Base-by-base conservation (phyloP, 2,113 vertebrate genomes). In the Sylvicapra grimmia region DNA sequence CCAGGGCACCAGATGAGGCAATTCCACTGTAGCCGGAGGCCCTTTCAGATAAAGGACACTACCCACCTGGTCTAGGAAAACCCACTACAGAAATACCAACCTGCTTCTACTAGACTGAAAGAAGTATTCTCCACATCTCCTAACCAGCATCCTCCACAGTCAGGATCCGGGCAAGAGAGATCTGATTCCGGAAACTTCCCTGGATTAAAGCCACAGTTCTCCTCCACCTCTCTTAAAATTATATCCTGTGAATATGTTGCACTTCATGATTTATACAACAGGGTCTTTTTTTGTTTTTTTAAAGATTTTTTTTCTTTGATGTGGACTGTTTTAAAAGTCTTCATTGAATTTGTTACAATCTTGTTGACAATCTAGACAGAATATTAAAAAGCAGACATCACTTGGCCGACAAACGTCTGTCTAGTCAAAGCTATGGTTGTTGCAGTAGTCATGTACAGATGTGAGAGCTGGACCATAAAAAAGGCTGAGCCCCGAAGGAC, bases 21-120 rank as follows among this genome's bases (percentile, higher is more conserved):
- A 27, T 51, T 87, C 23, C 1, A 95, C 58, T 47, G 23, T 87
- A 94, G 94, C 9, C 31, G 92, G 89, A 98, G 96, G 86, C 5
- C 63, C 44, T 56, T 97, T 96, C 40, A 84, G 83, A 89, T 63
- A 53, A 89, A 92, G 33, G 63, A 93, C 89, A 79, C 87, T 84
- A 87, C 65, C 85, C n/a, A 31, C 25, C 23, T 25, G 85, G 40
- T 63, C 72, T 44, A 93, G 88, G 90, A 93, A 47, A 91, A n/a
- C 6, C 4, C 4, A 4, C 79, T 3, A 13, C 85, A 47, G 36
- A 87, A 93, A 54, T 5, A 8, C 5, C 77, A 84, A 40, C 83
- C n/a, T 6, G 83, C 56, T 53, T 47, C 4, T 36, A 53, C 54
- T 51, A 25, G 51, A 15, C 19, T 5, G 56, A 86, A 94, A 47